Conservation (phyloP, 2,113 vertebrate species). For the Ptilorrhoa leucosticta region DNA sequence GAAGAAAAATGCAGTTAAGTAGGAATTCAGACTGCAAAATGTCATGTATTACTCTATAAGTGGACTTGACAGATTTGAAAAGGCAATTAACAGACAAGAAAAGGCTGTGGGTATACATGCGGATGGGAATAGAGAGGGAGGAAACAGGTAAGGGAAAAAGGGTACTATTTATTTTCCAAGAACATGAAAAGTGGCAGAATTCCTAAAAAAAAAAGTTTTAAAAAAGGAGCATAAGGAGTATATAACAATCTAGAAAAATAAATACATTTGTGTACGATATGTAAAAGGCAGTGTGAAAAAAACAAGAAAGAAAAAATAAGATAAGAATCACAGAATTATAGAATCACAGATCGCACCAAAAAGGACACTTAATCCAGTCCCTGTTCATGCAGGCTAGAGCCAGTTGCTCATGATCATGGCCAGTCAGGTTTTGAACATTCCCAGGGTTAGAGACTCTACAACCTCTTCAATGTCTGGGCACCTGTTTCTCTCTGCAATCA, state of each 20-base stretch:
- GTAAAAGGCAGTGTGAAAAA: neutral
- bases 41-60: neutral
- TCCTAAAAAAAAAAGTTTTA: neutral
- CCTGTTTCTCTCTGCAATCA: neutral
- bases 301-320: neutral
- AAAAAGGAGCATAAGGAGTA: neutral
- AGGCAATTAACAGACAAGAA: neutral
- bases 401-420: neutral
- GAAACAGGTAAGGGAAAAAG: neutral
- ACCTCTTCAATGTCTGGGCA: neutral
- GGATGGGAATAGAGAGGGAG: neutral
- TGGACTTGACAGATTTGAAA: neutral
- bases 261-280: neutral
- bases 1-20: neutral
- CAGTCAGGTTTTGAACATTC: neutral
- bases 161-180: neutral
- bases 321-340: neutral
- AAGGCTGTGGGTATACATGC: neutral
- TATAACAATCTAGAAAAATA: neutral
- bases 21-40: neutral
- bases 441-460: neutral
- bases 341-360: neutral
- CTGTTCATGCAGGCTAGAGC: neutral
- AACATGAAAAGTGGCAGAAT: neutral
- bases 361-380: neutral